phyloP scores from a whole-genome alignment of 2,113 vertebrate genomes.

The Columbina picui region DNA sequence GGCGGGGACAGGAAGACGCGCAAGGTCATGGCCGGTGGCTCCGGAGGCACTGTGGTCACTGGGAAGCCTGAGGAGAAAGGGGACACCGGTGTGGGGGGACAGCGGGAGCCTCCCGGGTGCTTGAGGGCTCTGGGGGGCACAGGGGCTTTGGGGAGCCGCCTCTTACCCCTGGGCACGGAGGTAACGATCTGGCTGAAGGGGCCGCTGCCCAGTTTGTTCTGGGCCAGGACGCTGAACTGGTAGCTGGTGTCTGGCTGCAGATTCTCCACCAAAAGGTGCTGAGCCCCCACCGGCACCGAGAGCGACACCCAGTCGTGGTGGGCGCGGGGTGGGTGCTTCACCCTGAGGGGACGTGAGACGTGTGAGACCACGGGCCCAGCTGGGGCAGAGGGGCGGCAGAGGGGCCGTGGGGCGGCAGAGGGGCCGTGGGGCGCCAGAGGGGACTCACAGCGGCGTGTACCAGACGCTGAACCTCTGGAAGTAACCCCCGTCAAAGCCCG shows the following conservation, averaged over 20 bases:
- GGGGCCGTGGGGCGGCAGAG: rapidly evolving
- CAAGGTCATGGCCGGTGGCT: slow-evolving; percentile 62
- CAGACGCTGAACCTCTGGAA: slow-evolving; percentile 95
- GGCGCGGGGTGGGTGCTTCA: slow-evolving; percentile 81
- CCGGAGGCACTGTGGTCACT: slow-evolving; percentile 79
- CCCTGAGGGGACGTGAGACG: slow-evolving; percentile 65
- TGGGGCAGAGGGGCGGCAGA: background rate
- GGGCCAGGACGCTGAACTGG: slow-evolving; percentile 94
- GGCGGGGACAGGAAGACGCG: slow-evolving; percentile 80
- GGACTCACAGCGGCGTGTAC: slow-evolving; percentile 83
- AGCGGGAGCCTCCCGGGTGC: rapidly evolving
- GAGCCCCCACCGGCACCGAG: slow-evolving; percentile 83
- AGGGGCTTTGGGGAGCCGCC: background rate
- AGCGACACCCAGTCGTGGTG: slow-evolving; percentile 93
- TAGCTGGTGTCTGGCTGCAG: slow-evolving; percentile 85
- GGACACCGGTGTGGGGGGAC: rapidly evolving
- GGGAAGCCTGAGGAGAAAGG: slow-evolving; percentile 71
- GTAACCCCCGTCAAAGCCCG: slow-evolving; percentile 93
- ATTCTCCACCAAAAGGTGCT: slow-evolving; percentile 85
- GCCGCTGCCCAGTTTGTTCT: slow-evolving; percentile 96
- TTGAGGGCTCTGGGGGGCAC: too few relatives aligned
- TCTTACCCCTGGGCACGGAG: slow-evolving; percentile 85
- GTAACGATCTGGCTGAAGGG: slow-evolving; percentile 93
- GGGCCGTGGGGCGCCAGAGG: too few relatives aligned
- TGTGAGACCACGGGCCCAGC: background rate